These are phyloP conservation scores for Dreissena rostriformis DNA, from an alignment of 1,140 invertebrate species.

Conservation along the genomic window DNA sequence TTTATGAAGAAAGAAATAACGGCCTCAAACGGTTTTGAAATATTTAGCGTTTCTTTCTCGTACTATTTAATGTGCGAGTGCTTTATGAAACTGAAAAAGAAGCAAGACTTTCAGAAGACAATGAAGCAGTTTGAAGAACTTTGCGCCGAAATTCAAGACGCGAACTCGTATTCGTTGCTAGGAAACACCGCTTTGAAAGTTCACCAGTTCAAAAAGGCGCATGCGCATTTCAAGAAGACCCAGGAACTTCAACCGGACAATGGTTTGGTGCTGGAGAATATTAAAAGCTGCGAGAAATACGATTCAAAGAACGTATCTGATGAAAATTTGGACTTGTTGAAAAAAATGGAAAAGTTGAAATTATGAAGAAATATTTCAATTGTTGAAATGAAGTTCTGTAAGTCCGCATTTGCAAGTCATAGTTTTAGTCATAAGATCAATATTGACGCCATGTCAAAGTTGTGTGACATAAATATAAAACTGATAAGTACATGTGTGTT, in stretches of 20 bases:
- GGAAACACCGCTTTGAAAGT: conserved; percentile 41
- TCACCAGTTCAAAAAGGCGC: conserved; percentile 41
- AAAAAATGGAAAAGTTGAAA: conserved; percentile 26
- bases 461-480: too few relatives aligned
- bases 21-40: conserved; percentile 37
- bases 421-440: too few relatives aligned
- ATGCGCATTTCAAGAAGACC: conserved; percentile 18
- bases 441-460: too few relatives aligned
- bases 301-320: conserved; percentile 17
- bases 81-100: conserved; percentile 42
- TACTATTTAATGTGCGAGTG: conserved; percentile 44
- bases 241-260: conserved; percentile 25
- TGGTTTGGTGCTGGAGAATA: conserved; percentile 25
- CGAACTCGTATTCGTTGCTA: conserved; percentile 30
- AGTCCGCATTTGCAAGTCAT: too few relatives aligned
- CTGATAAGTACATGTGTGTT: too few relatives aligned
- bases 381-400: too few relatives aligned
- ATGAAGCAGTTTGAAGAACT: conserved; percentile 41
- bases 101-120: conserved; percentile 23
- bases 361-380: background rate
- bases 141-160: conserved; percentile 22
- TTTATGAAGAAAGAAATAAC: conserved; percentile 49
- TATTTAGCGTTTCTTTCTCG: conserved; percentile 22
- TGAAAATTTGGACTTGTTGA: conserved; percentile 20
- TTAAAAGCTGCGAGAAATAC: conserved; percentile 19